Percentiles rank a stretch among this genome's conserved stretches.
phyloP scores from a whole-genome alignment of 2,113 vertebrate species.

The Carettochelys insculpta region DNA sequence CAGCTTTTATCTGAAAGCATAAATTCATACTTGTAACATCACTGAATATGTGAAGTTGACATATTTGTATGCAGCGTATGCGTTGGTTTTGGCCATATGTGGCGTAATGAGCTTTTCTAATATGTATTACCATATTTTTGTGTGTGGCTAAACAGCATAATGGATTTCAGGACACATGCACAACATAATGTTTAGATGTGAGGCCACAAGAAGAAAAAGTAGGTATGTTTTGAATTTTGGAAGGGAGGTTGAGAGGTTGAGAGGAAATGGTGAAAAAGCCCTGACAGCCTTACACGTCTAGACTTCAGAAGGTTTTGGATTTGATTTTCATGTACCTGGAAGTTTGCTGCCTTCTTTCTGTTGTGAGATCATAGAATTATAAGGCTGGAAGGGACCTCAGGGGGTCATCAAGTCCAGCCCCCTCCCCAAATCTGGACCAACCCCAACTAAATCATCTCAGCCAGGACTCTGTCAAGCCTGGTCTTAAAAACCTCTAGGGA shows the following conservation, averaged over 20 bases:
- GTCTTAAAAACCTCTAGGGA: too few species aligned
- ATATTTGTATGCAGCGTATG: background rate
- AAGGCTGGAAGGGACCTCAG: too few species aligned
- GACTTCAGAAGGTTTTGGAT: background rate
- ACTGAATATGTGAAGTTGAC: background rate
- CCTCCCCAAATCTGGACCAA: too few species aligned
- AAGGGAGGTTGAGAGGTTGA: background rate
- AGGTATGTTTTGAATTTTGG: background rate
- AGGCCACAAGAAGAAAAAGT: background rate
- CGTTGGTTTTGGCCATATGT: background rate
- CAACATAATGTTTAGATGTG: background rate
- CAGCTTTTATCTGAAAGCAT: background rate
- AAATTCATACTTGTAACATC: background rate
- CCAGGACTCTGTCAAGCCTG: too few species aligned
- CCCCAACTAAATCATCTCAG: too few species aligned
- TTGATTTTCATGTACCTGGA: background rate
- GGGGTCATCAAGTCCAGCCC: too few species aligned
- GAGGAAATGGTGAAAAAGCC: background rate
- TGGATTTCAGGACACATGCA: background rate
- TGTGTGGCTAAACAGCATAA: background rate
- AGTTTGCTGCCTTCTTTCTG: background rate
- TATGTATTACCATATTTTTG: background rate
- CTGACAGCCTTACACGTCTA: background rate
- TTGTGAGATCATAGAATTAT: too few species aligned
- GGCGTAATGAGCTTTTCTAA: background rate